Percentiles rank a stretch among this genome's conserved stretches.
phyloP scores from a whole-genome alignment of 1,140 invertebrate species.

The Pararge aegeria region DNA sequence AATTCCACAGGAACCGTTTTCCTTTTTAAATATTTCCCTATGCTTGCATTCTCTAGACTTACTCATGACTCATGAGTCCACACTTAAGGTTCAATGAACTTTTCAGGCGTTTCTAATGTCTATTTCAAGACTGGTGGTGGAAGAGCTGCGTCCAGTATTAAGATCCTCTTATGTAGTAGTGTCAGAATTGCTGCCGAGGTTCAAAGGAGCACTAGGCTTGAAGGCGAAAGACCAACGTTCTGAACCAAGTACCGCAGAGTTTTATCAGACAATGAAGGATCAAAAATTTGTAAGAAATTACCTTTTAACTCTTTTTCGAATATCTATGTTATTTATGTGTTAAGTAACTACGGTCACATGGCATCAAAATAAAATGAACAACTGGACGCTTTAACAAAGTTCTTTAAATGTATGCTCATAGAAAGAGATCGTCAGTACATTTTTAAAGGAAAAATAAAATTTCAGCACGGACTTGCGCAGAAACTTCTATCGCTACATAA shows the following conservation, averaged over 20 bases:
- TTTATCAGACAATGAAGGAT: constrained; percentile 45
- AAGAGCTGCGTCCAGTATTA: constrained; percentile 48
- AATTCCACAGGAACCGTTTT: too few relatives aligned
- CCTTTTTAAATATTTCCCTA: too few relatives aligned
- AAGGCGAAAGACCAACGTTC: constrained; percentile 33
- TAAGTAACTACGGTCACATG: too few relatives aligned
- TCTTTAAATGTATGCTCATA: too few relatives aligned
- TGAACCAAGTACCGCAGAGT: constrained; percentile 42
- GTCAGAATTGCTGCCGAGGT: constrained; percentile 55
- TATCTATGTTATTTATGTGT: too few relatives aligned
- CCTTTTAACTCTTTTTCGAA: background rate
- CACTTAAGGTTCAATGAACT: background rate
- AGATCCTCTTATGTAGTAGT: constrained; percentile 65
- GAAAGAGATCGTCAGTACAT: too few relatives aligned
- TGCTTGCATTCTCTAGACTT: too few relatives aligned
- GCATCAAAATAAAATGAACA: too few relatives aligned
- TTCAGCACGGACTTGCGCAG: constrained; percentile 44
- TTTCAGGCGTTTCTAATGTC: constrained; percentile 68
- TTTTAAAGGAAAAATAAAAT: background rate
- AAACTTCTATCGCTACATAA: constrained; percentile 53
- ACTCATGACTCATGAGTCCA: too few relatives aligned
- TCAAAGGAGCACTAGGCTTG: constrained; percentile 50
- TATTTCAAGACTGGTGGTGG: constrained; percentile 51
- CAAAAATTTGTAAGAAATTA: constrained; percentile 55
- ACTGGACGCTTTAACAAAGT: too few relatives aligned